Conservation (phyloP, 2,797 vertebrate genomes). For the Microtus obscurus region DNA sequence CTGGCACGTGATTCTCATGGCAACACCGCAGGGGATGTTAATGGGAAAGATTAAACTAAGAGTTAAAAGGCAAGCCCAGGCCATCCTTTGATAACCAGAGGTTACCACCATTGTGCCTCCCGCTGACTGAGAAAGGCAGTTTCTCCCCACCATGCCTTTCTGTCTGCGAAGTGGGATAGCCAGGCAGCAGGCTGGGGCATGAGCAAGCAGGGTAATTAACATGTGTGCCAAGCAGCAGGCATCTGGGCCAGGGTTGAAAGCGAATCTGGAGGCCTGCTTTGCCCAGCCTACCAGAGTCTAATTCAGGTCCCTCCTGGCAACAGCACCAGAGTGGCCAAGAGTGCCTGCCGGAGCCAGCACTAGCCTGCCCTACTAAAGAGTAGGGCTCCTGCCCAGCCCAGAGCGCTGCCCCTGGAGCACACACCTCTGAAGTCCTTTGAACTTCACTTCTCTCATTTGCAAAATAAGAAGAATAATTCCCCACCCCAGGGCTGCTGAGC, state of each 20-base stretch:
- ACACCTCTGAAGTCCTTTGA: conserved; percentile 11
- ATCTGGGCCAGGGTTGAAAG: neutral
- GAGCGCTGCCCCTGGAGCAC: neutral
- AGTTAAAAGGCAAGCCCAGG: neutral
- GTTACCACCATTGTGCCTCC: neutral
- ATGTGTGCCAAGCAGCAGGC: rapidly evolving
- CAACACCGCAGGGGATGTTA: too few species aligned
- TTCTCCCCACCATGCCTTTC: neutral
- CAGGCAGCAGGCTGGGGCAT: neutral
- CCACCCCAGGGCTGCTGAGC: neutral
- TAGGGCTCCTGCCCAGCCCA: neutral
- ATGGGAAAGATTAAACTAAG: neutral
- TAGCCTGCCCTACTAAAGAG: neutral
- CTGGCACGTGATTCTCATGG: neutral
- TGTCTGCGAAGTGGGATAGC: neutral
- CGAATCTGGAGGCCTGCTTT: neutral
- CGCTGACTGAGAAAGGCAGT: neutral
- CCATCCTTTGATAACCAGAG: neutral
- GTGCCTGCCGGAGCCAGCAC: neutral
- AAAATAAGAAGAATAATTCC: conserved; percentile 40
- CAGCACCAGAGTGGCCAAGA: too few species aligned
- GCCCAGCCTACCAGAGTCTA: neutral
- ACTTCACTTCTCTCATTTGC: conserved; percentile 33
- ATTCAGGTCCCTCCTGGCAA: rapidly evolving
- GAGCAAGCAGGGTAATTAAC: neutral